phyloP scores from a whole-genome alignment of 23 tunicate genomes.

The Styela clava region DNA sequence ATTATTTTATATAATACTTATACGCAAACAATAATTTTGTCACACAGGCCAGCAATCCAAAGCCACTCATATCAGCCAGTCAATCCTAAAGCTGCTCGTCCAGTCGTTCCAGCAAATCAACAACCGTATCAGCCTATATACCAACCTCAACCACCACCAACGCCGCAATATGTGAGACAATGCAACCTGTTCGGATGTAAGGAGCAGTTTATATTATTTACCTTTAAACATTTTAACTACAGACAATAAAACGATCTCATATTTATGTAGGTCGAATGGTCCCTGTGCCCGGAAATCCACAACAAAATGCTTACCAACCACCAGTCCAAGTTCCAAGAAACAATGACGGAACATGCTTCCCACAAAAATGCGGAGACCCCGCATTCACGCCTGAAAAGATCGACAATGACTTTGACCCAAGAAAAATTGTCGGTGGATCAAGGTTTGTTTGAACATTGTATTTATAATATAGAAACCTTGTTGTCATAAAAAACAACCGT shows the following conservation, averaged over 20 bases:
- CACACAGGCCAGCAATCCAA: not conserved
- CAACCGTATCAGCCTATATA: not conserved
- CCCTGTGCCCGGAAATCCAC: not conserved
- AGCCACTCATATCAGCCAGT: not conserved
- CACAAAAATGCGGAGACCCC: conserved; percentile 52
- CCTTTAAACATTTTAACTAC: not conserved
- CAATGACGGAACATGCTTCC: conserved; percentile 34
- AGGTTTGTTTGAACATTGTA: conserved; percentile 28
- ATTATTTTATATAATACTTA: no score
- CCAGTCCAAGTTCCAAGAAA: not conserved
- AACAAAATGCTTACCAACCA: not conserved
- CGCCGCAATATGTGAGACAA: not conserved
- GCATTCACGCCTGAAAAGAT: conserved; percentile 32
- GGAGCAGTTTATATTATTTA: not conserved
- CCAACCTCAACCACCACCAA: not conserved
- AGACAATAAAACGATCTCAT: no score
- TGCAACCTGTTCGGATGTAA: not conserved
- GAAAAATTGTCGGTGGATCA: conserved; percentile 87
- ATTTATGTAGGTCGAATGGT: not conserved
- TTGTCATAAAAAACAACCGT: not conserved
- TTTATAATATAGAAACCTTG: not conserved
- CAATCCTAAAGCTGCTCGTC: not conserved
- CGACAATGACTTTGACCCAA: conserved; percentile 20
- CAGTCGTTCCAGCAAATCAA: not conserved
- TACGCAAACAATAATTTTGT: not conserved